A percentile compares a stretch with the other conserved stretches of the same genome.
These are phyloP conservation scores for Nycticorax nycticorax DNA, from an alignment of 2,113 vertebrate species.

Conservation along the genomic window DNA sequence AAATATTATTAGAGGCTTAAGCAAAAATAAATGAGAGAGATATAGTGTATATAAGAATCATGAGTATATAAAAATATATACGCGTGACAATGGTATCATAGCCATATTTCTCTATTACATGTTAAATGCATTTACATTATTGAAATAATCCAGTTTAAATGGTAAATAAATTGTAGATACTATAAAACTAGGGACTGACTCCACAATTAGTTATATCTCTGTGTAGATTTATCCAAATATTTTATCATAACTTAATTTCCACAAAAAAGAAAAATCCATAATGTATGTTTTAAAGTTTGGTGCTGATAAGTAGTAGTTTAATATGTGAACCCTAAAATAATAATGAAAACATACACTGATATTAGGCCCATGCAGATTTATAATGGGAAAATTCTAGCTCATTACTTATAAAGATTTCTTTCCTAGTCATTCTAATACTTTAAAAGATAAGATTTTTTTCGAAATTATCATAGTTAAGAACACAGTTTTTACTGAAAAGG, in stretches of 20 bases:
- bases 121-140: neutral
- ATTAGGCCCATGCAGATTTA: neutral
- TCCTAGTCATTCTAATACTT: neutral
- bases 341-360: neutral
- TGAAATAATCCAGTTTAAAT: neutral
- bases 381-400: neutral
- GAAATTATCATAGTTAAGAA: neutral
- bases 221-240: neutral
- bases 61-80: neutral
- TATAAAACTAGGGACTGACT: neutral
- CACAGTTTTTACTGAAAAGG: neutral
- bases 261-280: neutral
- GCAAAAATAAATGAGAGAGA: neutral
- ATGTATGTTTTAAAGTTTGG: neutral
- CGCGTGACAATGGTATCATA: neutral
- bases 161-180: neutral
- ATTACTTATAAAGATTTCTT: neutral
- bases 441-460: neutral
- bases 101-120: neutral
- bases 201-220: neutral
- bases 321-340: neutral
- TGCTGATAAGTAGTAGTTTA: neutral
- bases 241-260: neutral
- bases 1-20: neutral
- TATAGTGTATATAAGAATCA: neutral